A percentile compares a stretch with the other conserved stretches of the same genome.
These are phyloP conservation scores for Beris chalybata DNA, from an alignment of 2,888 invertebrate species.

Conservation along the genomic window DNA sequence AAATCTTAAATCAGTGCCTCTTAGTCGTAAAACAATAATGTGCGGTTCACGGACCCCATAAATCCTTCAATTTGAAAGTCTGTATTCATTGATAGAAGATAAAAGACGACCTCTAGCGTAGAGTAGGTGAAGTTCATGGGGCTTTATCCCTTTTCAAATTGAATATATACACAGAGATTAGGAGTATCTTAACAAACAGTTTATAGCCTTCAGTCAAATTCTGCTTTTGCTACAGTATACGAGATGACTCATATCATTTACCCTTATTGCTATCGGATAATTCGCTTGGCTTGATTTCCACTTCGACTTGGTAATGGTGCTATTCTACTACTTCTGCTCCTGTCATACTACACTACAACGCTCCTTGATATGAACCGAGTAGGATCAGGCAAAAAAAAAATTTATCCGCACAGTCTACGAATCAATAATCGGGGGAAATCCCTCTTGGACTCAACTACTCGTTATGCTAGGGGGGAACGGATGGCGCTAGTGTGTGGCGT, in stretches of 20 bases:
- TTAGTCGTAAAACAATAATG: too few species aligned
- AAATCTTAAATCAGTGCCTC: too few species aligned
- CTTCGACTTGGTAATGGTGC: conserved; percentile 7
- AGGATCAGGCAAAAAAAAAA: not conserved
- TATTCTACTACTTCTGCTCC: not conserved
- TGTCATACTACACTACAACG: conserved; percentile 3
- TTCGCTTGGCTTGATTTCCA: conserved; percentile 32
- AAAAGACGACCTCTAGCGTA: conserved; percentile 16
- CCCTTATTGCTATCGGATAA: conserved; percentile 36
- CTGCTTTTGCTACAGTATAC: conserved; percentile 7
- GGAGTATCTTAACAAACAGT: conserved; percentile 3
- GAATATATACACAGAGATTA: conserved; percentile 16
- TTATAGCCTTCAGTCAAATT: conserved; percentile 19
- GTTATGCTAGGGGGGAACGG: conserved; percentile 1
- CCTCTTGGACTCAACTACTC: conserved; percentile 25
- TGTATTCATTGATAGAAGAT: conserved; percentile 21
- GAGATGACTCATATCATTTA: conserved; percentile 37
- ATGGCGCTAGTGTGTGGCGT: conserved; percentile 1
- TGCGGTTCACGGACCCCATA: too few species aligned
- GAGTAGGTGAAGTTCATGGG: conserved; percentile 19
- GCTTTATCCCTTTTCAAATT: conserved; percentile 23
- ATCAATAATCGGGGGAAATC: conserved; percentile 34
- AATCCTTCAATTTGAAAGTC: too few species aligned
- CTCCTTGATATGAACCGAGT: too few species aligned
- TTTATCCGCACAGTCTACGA: conserved; percentile 32